Percentiles rank a stretch among this genome's conserved stretches.
These are phyloP conservation scores for Myzus persicae DNA, from an alignment of 1,140 invertebrate species.

Conservation along the genomic window DNA sequence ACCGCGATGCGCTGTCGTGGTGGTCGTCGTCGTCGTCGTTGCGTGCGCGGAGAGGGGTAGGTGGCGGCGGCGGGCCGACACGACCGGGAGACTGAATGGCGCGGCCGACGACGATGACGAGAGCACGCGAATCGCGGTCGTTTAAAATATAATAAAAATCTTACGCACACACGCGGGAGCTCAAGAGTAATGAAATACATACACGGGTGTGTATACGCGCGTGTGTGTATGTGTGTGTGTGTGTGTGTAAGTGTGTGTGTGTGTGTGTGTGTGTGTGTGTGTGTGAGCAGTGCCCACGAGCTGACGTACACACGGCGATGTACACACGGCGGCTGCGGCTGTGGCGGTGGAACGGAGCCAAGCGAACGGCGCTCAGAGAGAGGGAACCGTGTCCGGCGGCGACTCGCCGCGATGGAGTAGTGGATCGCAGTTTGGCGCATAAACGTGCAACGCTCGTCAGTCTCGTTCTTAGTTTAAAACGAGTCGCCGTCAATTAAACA, in stretches of 20 bases:
- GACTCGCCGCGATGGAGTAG: slow-evolving; percentile 26
- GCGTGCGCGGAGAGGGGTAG: neutral
- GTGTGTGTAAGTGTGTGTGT: neutral
- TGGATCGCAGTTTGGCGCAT: slow-evolving; percentile 58
- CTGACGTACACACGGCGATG: neutral
- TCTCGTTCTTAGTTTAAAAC: slow-evolving; percentile 46
- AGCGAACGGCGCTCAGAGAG: slow-evolving; percentile 20
- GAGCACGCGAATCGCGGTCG: slow-evolving; percentile 31
- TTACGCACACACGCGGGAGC: neutral
- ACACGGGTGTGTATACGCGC: neutral
- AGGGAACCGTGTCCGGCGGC: slow-evolving; percentile 49
- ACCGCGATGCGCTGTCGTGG: neutral
- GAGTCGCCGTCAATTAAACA: slow-evolving; percentile 50
- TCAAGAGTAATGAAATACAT: slow-evolving; percentile 20
- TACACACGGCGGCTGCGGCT: neutral
- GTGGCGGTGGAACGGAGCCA: slow-evolving; percentile 51
- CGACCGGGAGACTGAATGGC: neutral
- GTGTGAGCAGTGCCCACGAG: neutral
- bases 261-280: neutral
- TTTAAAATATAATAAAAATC: slow-evolving; percentile 36
- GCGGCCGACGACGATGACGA: slow-evolving; percentile 38
- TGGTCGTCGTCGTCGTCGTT: neutral
- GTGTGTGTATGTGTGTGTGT: neutral
- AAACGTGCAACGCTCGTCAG: slow-evolving; percentile 54
- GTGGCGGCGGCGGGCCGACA: slow-evolving; percentile 10